phyloP scores from a whole-genome alignment of 2,113 vertebrate genomes.

The Psilopogon haemacephalus region DNA sequence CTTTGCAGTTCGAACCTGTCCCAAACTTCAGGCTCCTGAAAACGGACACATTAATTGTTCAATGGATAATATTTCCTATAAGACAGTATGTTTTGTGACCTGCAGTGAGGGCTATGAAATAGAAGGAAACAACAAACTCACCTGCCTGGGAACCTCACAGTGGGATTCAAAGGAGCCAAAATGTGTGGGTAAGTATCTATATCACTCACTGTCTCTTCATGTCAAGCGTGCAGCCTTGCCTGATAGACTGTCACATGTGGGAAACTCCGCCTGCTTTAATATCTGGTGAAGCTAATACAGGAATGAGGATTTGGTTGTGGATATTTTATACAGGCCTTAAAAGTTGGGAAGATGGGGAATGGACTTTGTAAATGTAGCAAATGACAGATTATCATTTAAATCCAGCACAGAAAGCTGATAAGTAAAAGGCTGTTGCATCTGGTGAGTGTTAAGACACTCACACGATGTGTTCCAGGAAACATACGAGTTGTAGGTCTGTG shows the following conservation, averaged over 20 bases:
- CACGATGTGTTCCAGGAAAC: neutral
- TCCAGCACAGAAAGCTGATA: neutral
- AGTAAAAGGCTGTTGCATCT: neutral
- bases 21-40: conserved; percentile 76
- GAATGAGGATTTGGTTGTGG: neutral
- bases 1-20: conserved; percentile 86
- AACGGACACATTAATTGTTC: conserved; percentile 87
- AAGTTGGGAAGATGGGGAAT: neutral
- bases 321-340: neutral
- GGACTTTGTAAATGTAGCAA: neutral
- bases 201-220: neutral
- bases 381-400: neutral
- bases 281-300: neutral
- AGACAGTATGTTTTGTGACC: conserved; percentile 81
- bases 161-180: conserved; percentile 90
- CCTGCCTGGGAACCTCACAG: conserved; percentile 85
- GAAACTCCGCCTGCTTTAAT: neutral
- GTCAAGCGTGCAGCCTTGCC: neutral
- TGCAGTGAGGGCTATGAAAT: conserved; percentile 88
- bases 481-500: neutral
- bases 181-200: conserved; percentile 88
- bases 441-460: neutral
- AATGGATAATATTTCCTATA: conserved; percentile 73
- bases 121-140: conserved; percentile 83
- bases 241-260: neutral